Percentiles rank a stretch among this genome's conserved stretches.
These are phyloP conservation scores for Cephus pygmeus DNA, from an alignment of 2,888 invertebrate genomes.

Conservation along the genomic window DNA sequence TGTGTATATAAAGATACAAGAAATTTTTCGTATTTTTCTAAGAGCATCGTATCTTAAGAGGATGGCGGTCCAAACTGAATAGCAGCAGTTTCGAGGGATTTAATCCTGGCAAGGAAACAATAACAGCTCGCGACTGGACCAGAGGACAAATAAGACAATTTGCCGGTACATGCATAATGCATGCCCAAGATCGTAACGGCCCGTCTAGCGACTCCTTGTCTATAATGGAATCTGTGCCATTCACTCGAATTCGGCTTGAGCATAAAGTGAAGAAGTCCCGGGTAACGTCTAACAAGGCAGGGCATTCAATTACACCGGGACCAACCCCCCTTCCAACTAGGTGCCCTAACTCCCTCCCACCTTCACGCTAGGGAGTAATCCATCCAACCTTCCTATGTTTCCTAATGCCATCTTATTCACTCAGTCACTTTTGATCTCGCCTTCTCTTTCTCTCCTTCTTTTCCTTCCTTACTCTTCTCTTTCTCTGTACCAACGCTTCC, in stretches of 20 bases:
- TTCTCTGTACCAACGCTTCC: background rate
- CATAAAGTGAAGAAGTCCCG: constrained; percentile 54
- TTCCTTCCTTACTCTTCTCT: background rate
- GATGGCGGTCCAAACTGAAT: background rate
- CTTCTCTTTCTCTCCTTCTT: constrained; percentile 14
- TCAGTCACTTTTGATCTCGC: background rate
- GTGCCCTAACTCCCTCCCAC: background rate
- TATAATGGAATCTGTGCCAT: constrained; percentile 62
- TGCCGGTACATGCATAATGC: constrained; percentile 60
- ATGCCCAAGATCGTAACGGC: constrained; percentile 50
- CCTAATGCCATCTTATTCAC: constrained; percentile 2
- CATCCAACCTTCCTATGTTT: background rate
- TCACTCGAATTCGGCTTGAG: constrained; percentile 52
- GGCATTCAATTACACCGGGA: constrained; percentile 60
- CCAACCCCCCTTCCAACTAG: constrained; percentile 25
- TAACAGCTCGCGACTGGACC: background rate
- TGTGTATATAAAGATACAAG: background rate
- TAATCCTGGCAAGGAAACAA: background rate
- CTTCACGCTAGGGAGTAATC: background rate
- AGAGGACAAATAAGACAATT: constrained; percentile 56
- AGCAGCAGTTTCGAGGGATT: background rate
- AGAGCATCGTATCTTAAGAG: background rate
- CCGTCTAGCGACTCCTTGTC: constrained; percentile 49
- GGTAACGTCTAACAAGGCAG: constrained; percentile 56
- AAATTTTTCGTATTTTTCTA: background rate